Evolutionary conservation across 1,140 invertebrate genomes (phyloP), one percentile per base, ranked within the genome.

Genomic region (Vanessa tameamea): DNA sequence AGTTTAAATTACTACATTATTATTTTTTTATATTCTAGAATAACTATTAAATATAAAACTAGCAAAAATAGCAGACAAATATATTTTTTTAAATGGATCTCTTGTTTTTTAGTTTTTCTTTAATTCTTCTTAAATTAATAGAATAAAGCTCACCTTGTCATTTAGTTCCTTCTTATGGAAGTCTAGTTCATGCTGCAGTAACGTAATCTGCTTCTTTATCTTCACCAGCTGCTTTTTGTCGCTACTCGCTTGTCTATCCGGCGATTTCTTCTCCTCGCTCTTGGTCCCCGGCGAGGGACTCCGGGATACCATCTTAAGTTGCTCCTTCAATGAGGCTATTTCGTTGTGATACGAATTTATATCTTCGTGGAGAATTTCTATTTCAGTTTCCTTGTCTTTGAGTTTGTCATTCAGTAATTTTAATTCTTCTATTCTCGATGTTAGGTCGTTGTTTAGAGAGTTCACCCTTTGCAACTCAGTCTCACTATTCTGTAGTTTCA

Each of bases 121-220:
- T 16, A 16, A 20, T 11, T 55, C 0, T 61, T 61, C 43, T 61
- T 16, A 57, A 64, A 65, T 13, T 72, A 14, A 43, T 47, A 64
- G 15, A 47, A 5, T 23, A 61, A 15, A 14, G 11, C 76, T 75
- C 71, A 93, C 92, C 88, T 93, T 93, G 80, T 91, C 86, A 83
- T 90, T 93, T 57, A 93, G 77, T 67, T 93, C 92, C 74, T 92
- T 93, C 79, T 86, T 89, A 72, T 93, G 89, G 47, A 89, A 89
- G 65, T 94, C 94, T 1, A 95, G 77, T 64, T 94, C 93, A 72
- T 94, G 94, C 64, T 94, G 93, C 55, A 95, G 79, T 81, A 94
- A 90, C 64, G 92, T 85, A 48, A 95, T 93, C 81, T 95, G 93
- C 72, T 95, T 93, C 67, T 87, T 86, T 16, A 93, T 92, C 77